Percentiles rank a stretch among this genome's conserved stretches.
Evolutionary conservation across 1,140 invertebrate genomes (phyloP).

Genomic region (Macrobrachium rosenbergii): DNA sequence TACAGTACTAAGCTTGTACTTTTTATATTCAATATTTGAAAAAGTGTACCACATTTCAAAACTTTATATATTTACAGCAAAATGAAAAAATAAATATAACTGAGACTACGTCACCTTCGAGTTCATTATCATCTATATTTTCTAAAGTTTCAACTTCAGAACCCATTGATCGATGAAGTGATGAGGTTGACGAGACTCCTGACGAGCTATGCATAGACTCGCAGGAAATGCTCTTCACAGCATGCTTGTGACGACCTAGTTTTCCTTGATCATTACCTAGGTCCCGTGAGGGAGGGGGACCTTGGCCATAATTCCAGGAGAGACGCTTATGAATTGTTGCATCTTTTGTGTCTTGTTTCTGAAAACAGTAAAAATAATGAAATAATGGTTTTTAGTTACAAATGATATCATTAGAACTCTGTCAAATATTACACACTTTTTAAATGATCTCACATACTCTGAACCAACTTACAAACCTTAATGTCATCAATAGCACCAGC

Average conservation of each 20-base stretch:
- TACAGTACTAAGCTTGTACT: not conserved
- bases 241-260: constrained; percentile 56
- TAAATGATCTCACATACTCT: not conserved
- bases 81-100: constrained; percentile 4
- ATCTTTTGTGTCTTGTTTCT: constrained; percentile 75
- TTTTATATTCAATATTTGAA: not conserved
- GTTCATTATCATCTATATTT: constrained; percentile 65
- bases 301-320: constrained; percentile 77
- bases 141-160: constrained; percentile 68
- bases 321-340: constrained; percentile 77
- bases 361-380: constrained; percentile 60
- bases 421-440: too few relatives aligned
- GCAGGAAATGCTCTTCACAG: constrained; percentile 68
- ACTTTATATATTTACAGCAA: not conserved
- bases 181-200: constrained; percentile 74
- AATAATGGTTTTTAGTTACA: too few relatives aligned
- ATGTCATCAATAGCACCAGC: constrained; percentile 79
- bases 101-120: constrained; percentile 8
- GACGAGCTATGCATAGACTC: constrained; percentile 74
- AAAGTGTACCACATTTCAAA: not conserved
- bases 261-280: constrained; percentile 34
- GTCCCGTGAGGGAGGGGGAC: constrained; percentile 59
- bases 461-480: constrained; percentile 70
- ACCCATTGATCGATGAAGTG: constrained; percentile 71
- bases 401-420: too few relatives aligned